A percentile compares a stretch with the other conserved stretches of the same genome.
Conservation (phyloP, 2,797 vertebrate genomes). For the Muraenolepis orangiensis region DNA sequence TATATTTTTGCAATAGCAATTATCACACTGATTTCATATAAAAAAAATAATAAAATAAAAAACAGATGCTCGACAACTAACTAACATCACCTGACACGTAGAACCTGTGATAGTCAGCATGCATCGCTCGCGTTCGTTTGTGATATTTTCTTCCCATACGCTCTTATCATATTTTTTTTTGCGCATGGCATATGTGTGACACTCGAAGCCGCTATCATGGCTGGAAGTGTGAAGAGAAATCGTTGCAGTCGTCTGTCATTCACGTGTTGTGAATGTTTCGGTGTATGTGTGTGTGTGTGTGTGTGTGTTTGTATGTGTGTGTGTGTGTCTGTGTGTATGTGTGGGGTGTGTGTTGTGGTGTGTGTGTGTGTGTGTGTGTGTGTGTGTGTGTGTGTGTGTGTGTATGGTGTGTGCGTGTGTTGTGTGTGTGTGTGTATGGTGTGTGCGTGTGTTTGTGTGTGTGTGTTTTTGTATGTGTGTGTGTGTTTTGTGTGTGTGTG, state of each 20-base stretch:
- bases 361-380: too few species aligned
- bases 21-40: slow-evolving; percentile 65
- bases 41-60: slow-evolving; percentile 15
- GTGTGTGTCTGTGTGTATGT: too few species aligned
- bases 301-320: too few species aligned
- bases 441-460: too few species aligned
- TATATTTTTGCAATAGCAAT: slow-evolving; percentile 62
- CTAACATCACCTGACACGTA: slow-evolving; percentile 51
- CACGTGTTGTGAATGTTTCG: slow-evolving; percentile 32
- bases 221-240: slow-evolving; percentile 68
- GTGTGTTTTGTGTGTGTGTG: too few species aligned
- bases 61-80: slow-evolving; percentile 10
- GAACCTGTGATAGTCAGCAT: slow-evolving; percentile 63
- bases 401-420: too few species aligned
- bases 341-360: too few species aligned
- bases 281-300: too few species aligned
- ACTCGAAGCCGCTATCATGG: slow-evolving; percentile 68
- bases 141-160: slow-evolving; percentile 60
- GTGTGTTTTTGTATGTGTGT: too few species aligned
- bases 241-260: slow-evolving; percentile 58
- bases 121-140: slow-evolving; percentile 49
- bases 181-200: slow-evolving; percentile 70
- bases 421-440: too few species aligned
- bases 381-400: too few species aligned
- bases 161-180: slow-evolving; percentile 57